Evolutionary conservation across 2,888 invertebrate genomes (phyloP), one percentile per base, ranked within the genome.

Genomic region (Hermaeophaga mercurialis): DNA sequence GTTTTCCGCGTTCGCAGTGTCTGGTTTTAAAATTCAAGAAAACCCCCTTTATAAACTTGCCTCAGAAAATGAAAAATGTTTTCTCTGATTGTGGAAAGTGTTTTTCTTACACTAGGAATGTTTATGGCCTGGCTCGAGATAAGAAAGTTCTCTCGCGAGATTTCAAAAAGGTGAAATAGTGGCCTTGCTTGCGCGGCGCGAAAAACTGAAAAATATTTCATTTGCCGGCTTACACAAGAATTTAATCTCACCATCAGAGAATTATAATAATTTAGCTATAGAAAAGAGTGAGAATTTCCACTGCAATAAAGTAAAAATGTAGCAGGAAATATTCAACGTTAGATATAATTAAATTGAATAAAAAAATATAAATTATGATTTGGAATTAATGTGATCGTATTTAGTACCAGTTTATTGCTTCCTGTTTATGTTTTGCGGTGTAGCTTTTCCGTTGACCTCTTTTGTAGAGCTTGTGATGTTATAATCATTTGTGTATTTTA

Each of bases 21-120:
- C 12, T 19, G 19, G 33, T 44, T 44, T 52, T 52, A 43, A 52
- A 52, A 52, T 52, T 52, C 52, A 44, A 33, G 24, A 36, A 52
- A 44, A 33, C 52, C 11, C 34, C 33, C 33, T 22, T 44, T 44
- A 52, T 43, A 44, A 52, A 52, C 52, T 52, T 28, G 33, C 52
- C 17, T 43, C 49, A 54, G 46, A 54, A 58, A 54, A 58, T 45
- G 45, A 54, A 36, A 39, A 54, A 58, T 54, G 58, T 58, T 54
- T 58, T 52, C 43, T 43, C 57, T 49, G 58, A 58, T 58, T 58
- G 50, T 36, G 33, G 47, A 54, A 45, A 48, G 58, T 52, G 56
- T 47, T 56, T 54, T 54, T 46, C 52, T 39, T 44, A 26, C 18
- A 44, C 33, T 33, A 38, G 48, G 41, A 57, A 57, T 57, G 48